Percentiles rank a stretch among this genome's conserved stretches.
Evolutionary conservation across 2,113 vertebrate genomes (phyloP).

Genomic region (Upupa epops): DNA sequence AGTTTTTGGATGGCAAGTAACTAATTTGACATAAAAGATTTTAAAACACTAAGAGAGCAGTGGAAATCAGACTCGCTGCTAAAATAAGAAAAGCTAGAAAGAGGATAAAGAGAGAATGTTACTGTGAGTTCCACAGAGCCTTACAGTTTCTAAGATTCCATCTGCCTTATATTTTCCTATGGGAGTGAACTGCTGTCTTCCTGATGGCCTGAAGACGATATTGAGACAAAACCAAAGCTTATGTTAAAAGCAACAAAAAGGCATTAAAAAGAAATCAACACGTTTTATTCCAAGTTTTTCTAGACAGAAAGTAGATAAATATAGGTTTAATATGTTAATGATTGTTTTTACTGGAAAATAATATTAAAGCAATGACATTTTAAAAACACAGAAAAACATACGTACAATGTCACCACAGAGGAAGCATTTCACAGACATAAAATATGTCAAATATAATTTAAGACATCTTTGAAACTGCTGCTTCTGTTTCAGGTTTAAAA

Average conservation of each 20-base stretch:
- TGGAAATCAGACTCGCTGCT: background rate
- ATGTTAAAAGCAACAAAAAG: background rate
- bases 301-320: background rate
- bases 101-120: background rate
- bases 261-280: background rate
- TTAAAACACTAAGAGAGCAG: background rate
- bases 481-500: background rate
- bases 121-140: slow-evolving; percentile 43
- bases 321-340: background rate
- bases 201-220: slow-evolving; percentile 82
- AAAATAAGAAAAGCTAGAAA: background rate
- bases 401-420: background rate
- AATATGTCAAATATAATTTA: background rate
- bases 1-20: background rate
- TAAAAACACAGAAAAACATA: background rate
- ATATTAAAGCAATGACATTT: background rate
- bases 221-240: slow-evolving; percentile 26
- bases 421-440: background rate
- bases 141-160: slow-evolving; percentile 90
- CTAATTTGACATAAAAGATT: background rate
- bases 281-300: background rate
- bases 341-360: background rate
- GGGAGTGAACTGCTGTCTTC: slow-evolving; percentile 85
- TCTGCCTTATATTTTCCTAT: slow-evolving; percentile 87
- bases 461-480: slow-evolving; percentile 9